Evolutionary conservation across 2,113 vertebrate species (phyloP), one percentile per base, ranked within the genome.

Genomic region (Eulemur rufifrons): DNA sequence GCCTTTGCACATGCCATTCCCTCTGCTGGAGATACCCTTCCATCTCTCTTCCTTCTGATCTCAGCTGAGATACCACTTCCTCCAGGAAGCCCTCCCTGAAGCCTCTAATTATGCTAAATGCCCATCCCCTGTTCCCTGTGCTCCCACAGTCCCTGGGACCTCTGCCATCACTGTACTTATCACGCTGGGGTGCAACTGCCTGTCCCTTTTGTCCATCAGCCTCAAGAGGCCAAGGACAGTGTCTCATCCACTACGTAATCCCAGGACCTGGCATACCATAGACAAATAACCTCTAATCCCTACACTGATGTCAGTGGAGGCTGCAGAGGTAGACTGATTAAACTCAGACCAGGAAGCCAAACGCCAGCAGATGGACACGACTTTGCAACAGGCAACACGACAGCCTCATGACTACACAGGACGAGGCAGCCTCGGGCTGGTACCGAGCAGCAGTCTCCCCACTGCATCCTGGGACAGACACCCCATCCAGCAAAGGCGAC

Each of bases 391-490:
- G 56, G 77, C 8, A 37, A 29, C 42, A 37, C 0, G 21, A 45
- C 69, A 64, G 52, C 52, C 73, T 63, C 50, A 3, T 2, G 39
- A 13, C 0, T 1, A 8, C 32, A 20, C 18, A 15, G 21, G 52
- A 45, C 61, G 9, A 0, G 8, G 27, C 6, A 59, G 50, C 27
- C 77, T 86, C 0, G 0, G 63, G 3, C 0, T 23, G 82, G 29
- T 29, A 52, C 50, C 0, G 3, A 13, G 3, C 8, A 71, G 68
- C 32, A 27, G 37, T 25, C 52, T 34, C 39, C 47, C 84, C 29
- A 11, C 15, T 3, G 39, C 34, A 11, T 27, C 52, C 66, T 1
- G 9, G 34, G 39, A 76, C 15, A n/a, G 54, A 71, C 2, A 11
- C 11, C 13, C 54, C 15, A 10, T 4, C 56, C 9, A 1, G 23